Conservation (phyloP, 2,888 invertebrate species). For the Nephrotoma guestfalica region DNA sequence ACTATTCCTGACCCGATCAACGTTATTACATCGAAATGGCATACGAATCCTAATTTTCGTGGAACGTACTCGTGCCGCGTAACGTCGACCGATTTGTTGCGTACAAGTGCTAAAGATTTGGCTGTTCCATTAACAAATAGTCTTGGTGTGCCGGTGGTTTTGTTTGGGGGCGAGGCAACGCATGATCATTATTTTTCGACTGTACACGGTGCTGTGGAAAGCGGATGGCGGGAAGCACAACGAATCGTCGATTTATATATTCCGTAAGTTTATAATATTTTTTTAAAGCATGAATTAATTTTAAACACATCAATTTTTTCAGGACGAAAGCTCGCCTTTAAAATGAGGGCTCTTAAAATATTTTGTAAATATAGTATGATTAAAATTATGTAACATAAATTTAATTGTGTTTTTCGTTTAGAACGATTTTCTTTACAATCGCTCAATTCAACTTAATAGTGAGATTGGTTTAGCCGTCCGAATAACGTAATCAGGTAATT, state of each 20-base stretch:
- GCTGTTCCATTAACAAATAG: slow-evolving; percentile 35
- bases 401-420: too few species aligned
- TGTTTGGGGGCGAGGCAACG: slow-evolving; percentile 55
- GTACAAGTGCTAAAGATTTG: slow-evolving; percentile 38
- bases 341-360: background rate
- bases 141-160: slow-evolving; percentile 36
- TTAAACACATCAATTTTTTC: slow-evolving; percentile 1
- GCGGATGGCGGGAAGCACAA: slow-evolving; percentile 58
- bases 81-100: slow-evolving; percentile 37
- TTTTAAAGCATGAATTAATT: background rate
- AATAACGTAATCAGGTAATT: too few species aligned
- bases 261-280: slow-evolving; percentile 8
- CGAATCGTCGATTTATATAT: slow-evolving; percentile 33
- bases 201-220: slow-evolving; percentile 58
- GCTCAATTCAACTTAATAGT: too few species aligned
- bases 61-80: slow-evolving; percentile 53
- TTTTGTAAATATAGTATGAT: too few species aligned
- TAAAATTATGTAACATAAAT: too few species aligned
- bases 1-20: slow-evolving; percentile 23
- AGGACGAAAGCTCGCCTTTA: slow-evolving; percentile 7
- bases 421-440: too few species aligned
- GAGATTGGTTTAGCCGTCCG: too few species aligned
- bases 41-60: slow-evolving; percentile 39
- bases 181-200: slow-evolving; percentile 47
- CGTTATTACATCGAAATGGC: slow-evolving; percentile 41